Percentiles rank a stretch among this genome's conserved stretches.
Conservation (phyloP, 2,797 vertebrate species). For the Meda fulgida region DNA sequence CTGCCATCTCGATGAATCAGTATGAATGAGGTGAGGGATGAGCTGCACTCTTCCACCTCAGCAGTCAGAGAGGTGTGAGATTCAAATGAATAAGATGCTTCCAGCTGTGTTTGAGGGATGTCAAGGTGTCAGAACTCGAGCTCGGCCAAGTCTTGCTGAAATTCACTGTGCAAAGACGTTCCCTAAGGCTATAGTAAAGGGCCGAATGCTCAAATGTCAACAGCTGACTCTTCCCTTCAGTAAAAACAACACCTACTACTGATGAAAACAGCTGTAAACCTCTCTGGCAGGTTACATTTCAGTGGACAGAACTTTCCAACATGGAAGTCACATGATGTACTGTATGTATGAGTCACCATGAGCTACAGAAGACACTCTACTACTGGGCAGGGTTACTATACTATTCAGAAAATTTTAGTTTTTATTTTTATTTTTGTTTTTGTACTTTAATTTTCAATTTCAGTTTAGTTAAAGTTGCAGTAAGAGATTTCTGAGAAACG, state of each 20-base stretch:
- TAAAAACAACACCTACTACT: constrained; percentile 46
- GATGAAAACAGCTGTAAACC: constrained; percentile 50
- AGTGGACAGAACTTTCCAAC: constrained; percentile 28
- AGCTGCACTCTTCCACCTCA: constrained; percentile 48
- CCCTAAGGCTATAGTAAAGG: constrained; percentile 48
- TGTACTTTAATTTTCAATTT: background rate
- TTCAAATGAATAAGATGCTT: constrained; percentile 47
- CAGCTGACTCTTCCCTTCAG: constrained; percentile 42
- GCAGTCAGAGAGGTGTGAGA: constrained; percentile 50
- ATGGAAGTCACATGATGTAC: background rate
- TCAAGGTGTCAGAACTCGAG: constrained; percentile 51
- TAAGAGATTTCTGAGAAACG: background rate
- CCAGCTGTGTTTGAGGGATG: constrained; percentile 54
- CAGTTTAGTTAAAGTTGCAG: background rate
- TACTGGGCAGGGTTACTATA: background rate
- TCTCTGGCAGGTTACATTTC: constrained; percentile 41
- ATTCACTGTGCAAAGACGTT: constrained; percentile 38
- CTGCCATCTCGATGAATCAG: constrained; percentile 29
- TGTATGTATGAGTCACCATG: constrained; percentile 23
- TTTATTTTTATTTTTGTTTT: too few relatives aligned
- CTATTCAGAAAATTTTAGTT: background rate
- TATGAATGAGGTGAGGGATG: constrained; percentile 40
- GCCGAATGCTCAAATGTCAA: constrained; percentile 42
- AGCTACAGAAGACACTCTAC: constrained; percentile 16
- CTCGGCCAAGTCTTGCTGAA: constrained; percentile 39